Percentiles rank a stretch among this genome's conserved stretches.
phyloP scores from a whole-genome alignment of 2,113 vertebrate genomes.

The Misgurnus mizolepis region DNA sequence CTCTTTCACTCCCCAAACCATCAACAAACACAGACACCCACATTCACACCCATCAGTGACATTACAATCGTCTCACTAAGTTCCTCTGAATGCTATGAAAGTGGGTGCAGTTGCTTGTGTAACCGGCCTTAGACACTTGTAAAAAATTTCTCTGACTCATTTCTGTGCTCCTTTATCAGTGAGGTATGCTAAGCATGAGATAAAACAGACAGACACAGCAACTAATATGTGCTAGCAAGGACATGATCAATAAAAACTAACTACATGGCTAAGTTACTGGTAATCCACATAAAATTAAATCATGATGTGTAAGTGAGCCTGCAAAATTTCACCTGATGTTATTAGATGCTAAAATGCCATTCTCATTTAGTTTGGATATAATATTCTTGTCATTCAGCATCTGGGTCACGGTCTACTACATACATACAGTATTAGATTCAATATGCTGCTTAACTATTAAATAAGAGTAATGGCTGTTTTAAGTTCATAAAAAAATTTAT shows the following conservation, averaged over 20 bases:
- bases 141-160: conserved; percentile 48
- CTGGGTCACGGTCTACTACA: conserved; percentile 6
- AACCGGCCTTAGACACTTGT: conserved; percentile 27
- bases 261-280: not conserved
- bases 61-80: conserved; percentile 29
- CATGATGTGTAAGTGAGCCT: conserved; percentile 9
- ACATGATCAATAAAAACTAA: conserved; percentile 8
- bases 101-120: conserved; percentile 32
- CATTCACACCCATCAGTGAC: conserved; percentile 19
- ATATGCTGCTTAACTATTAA: too few relatives aligned
- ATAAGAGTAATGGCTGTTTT: too few relatives aligned
- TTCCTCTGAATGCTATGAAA: conserved; percentile 39
- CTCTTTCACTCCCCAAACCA: conserved; percentile 23
- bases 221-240: conserved; percentile 6
- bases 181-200: conserved; percentile 23
- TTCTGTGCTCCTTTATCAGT: conserved; percentile 27
- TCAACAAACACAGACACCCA: conserved; percentile 7
- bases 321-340: not conserved
- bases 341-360: not conserved
- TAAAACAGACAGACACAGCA: not conserved
- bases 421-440: not conserved
- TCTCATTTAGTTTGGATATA: not conserved
- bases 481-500: too few relatives aligned
- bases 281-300: conserved; percentile 14
- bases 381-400: not conserved